Base-by-base conservation (phyloP, 1,140 invertebrate genomes). In the Anastatus disparis region DNA sequence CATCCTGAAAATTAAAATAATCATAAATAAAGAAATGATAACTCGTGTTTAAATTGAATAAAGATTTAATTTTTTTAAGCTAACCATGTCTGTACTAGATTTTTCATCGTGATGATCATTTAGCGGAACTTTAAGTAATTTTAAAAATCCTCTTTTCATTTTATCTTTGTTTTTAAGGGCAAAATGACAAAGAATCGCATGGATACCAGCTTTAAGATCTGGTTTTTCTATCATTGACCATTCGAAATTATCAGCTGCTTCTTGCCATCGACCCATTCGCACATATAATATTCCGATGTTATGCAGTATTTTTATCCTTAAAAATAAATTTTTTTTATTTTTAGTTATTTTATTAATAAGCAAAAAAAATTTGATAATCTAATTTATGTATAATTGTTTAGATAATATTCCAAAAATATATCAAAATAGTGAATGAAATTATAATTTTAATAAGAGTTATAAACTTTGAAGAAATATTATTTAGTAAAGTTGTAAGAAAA, bases 261-360 rank as follows among this genome's bases (percentile, higher is more conserved):
- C 97, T 74, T 93, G 93, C 82, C 96, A 97, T 81, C 98, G 96
- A 9, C 95, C 95, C 93, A 99, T 95, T 81, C 95, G 94, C 0
- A 99, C 93, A 83, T 99, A 95, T 10, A 98, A 88, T 68, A 99
- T 91, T 0, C 96, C 98, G 81, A 99, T 99, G 79, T 99, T 99
- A 83, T 99, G 96, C 91, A 97, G 97, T 61, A 99, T 97, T 87
- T 97, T 98, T 73, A 97, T 93, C 79, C 95, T 96, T 50, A 61
- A 48, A 64, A 35, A 69, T n/a, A n/a, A n/a, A n/a, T n/a, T n/a
- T n/a, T n/a, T n/a, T n/a, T n/a, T n/a, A n/a, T n/a, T n/a, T n/a
- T n/a, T n/a, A n/a, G n/a, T n/a, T n/a, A n/a, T n/a, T n/a, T n/a
- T n/a, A n/a, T n/a, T n/a, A n/a, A n/a, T n/a, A n/a, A n/a, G n/a